These are phyloP conservation scores for Leptonema lineaticorne DNA, from an alignment of 1,140 invertebrate genomes.

Conservation along the genomic window DNA sequence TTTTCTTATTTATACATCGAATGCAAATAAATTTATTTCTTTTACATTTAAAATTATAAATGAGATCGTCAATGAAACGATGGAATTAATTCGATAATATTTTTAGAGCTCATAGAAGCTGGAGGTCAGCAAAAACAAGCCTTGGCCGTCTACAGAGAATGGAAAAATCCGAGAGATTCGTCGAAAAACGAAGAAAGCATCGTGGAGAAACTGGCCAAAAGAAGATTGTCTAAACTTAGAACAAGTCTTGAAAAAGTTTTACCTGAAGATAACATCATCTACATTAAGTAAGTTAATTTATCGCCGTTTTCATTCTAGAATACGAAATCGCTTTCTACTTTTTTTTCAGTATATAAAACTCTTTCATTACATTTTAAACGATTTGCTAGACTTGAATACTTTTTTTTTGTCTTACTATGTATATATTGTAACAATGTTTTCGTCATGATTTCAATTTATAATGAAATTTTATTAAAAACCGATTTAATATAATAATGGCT, in stretches of 20 bases:
- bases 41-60: neutral
- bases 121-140: slow-evolving; percentile 30
- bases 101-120: slow-evolving; percentile 34
- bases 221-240: slow-evolving; percentile 45
- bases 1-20: neutral
- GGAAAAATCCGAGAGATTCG: slow-evolving; percentile 38
- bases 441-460: too few species aligned
- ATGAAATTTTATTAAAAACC: too few species aligned
- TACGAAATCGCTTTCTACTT: too few species aligned
- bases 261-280: slow-evolving; percentile 52
- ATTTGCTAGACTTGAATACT: too few species aligned
- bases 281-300: slow-evolving; percentile 46
- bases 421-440: too few species aligned
- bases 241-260: slow-evolving; percentile 46
- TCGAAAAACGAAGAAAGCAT: slow-evolving; percentile 27
- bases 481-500: too few species aligned
- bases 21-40: neutral
- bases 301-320: too few species aligned
- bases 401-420: too few species aligned
- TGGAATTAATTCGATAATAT: too few species aligned
- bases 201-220: slow-evolving; percentile 38
- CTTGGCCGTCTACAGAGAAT: slow-evolving; percentile 49
- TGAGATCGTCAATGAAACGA: too few species aligned
- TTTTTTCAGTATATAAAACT: too few species aligned
- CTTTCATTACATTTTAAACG: too few species aligned